phyloP scores from a whole-genome alignment of 2,888 invertebrate species.

The Trachelus tabidus region DNA sequence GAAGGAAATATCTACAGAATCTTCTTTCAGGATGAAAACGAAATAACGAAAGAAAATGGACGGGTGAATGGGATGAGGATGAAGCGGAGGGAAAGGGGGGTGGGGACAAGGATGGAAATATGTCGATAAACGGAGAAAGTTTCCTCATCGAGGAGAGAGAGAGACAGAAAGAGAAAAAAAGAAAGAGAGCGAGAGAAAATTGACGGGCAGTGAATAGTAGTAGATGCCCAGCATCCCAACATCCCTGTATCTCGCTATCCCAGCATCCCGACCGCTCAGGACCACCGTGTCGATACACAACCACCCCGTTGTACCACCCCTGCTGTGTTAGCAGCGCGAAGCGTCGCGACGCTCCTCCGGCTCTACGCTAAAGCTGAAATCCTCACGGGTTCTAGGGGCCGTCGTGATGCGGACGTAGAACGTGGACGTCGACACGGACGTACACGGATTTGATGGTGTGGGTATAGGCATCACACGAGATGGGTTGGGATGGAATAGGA shows the following conservation, averaged over 20 bases:
- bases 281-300: slow-evolving; percentile 3
- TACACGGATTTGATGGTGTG: slow-evolving; percentile 16
- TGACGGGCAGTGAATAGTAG: background rate
- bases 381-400: background rate
- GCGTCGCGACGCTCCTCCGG: background rate
- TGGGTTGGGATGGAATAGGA: background rate
- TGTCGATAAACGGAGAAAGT: slow-evolving; percentile 23
- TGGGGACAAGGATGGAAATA: background rate
- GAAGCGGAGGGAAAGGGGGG: background rate
- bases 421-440: background rate
- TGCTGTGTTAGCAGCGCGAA: background rate
- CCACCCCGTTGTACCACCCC: background rate
- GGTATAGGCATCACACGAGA: background rate
- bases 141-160: slow-evolving; percentile 31
- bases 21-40: background rate
- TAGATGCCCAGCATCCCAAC: slow-evolving; percentile 15
- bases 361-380: background rate
- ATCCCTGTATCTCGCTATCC: slow-evolving; percentile 5
- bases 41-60: background rate
- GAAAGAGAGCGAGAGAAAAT: slow-evolving; percentile 15
- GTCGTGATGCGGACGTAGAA: background rate
- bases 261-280: slow-evolving; percentile 4
- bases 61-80: background rate
- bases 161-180: slow-evolving; percentile 7
- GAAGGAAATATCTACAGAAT: background rate